Base-by-base conservation (phyloP, 2,888 invertebrate species). In the Petrolisthes cinctipes region DNA sequence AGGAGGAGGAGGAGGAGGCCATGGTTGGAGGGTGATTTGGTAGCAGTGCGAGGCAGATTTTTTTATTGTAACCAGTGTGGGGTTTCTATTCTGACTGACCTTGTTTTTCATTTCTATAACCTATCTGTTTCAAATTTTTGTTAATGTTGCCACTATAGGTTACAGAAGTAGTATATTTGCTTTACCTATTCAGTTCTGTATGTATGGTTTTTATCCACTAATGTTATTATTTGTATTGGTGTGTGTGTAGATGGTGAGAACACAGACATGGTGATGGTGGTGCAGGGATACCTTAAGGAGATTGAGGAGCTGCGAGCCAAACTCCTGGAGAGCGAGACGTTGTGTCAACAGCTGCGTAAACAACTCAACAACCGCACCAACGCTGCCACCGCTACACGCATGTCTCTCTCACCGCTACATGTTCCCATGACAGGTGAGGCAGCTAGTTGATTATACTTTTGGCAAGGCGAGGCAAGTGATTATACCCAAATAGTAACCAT, bases 271-370 rank as follows among this genome's bases (percentile, higher is more conserved):
- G 94, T 95, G 0, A 94, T 95, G 91, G 94, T 97, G 92, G 94
- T 97, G 23, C 95, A 96, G 92, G 96, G 95, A 0, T 99, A 99
- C 93, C 94, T 98, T 83, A 95, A 95, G 92, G 98, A 99, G 94
- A 97, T 98, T 91, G 98, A 98, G 93, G 97, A 97, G 91, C 93
- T 98, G 11, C 94, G 97, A 92, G 96, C 97, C 0, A 97, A 97
- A 92, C 93, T 99, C 85, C 95, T 97, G 92, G 98, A 99, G 93
- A 96, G 97, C 0, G 97, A 97, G 92, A 95, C 95, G 84, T 95
- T 95, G 92, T 96, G 96, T 92, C 95, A 96, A 91, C 95, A 96
- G 91, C 92, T 97, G 56, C 94, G 95, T 82, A 95, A 95, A 86
- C 91, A 92, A 86, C 91, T 92, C 89, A 92, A 92, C 86, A 92